Evolutionary conservation across 2,113 vertebrate genomes (phyloP).

Genomic region (Saccopteryx leptura): DNA sequence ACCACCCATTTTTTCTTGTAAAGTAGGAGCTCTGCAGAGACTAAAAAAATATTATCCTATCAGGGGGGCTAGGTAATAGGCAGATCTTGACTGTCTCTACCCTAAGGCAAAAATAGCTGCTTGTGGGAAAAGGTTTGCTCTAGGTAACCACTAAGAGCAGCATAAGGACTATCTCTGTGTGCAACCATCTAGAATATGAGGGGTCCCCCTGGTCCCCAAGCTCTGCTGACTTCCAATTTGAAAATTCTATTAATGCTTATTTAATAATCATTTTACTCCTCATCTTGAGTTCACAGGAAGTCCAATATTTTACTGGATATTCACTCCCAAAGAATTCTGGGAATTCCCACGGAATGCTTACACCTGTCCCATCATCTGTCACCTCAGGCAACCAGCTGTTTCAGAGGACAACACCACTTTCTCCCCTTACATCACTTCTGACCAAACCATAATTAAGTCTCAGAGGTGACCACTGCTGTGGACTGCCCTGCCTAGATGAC

Average conservation of each 20-base stretch:
- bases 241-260: neutral
- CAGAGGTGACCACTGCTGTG: neutral
- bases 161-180: neutral
- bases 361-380: neutral
- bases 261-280: neutral
- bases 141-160: neutral
- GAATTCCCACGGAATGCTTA: neutral
- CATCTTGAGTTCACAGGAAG: neutral
- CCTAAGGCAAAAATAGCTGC: neutral
- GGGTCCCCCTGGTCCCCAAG: neutral
- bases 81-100: neutral
- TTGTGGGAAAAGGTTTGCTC: neutral
- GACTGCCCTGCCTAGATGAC: neutral
- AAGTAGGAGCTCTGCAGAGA: neutral
- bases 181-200: neutral
- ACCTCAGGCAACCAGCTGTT: neutral
- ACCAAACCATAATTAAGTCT: neutral
- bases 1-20: neutral
- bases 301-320: neutral
- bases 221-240: neutral
- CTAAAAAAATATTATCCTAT: neutral
- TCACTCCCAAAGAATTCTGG: neutral
- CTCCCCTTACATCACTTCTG: neutral
- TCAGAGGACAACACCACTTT: neutral
- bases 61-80: too few species aligned